These are phyloP conservation scores for Endotricha flammealis DNA, from an alignment of 2,888 invertebrate species.

Conservation along the genomic window DNA sequence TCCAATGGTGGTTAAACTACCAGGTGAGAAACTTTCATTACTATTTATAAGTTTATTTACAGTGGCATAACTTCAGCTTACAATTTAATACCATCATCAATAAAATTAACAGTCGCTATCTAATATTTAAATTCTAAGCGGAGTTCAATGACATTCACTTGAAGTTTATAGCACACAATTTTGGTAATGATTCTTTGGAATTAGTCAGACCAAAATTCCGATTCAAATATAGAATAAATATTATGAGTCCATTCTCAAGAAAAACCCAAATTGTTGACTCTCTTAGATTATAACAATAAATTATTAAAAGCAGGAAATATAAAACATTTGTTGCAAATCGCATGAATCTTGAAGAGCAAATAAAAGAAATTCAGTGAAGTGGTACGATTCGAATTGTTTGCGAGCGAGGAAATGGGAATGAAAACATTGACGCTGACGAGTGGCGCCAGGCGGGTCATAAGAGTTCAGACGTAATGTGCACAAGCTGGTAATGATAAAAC, in stretches of 20 bases:
- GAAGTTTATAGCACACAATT: no score
- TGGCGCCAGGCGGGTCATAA: constrained; percentile 36
- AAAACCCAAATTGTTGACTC: no score
- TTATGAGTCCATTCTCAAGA: no score
- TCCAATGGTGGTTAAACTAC: constrained; percentile 76
- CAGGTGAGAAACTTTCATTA: constrained; percentile 50
- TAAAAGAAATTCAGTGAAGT: constrained; percentile 4
- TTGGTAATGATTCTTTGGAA: no score
- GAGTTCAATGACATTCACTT: neutral
- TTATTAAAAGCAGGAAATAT: no score
- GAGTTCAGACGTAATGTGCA: constrained; percentile 17
- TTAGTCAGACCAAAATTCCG: no score
- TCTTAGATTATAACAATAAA: no score
- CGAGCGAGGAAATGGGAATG: constrained; percentile 30
- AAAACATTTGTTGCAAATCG: no score
- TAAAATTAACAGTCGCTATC: no score
- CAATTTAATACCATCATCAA: neutral
- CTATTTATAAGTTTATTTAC: neutral
- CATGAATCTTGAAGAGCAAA: no score
- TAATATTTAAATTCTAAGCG: no score
- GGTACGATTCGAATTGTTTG: constrained; percentile 26
- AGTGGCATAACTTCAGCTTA: neutral
- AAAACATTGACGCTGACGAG: constrained; percentile 28
- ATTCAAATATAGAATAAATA: no score
- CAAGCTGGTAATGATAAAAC: constrained; percentile 5